Evolutionary conservation across 2,888 invertebrate species (phyloP).

Genomic region (Drosophila tanythrix): DNA sequence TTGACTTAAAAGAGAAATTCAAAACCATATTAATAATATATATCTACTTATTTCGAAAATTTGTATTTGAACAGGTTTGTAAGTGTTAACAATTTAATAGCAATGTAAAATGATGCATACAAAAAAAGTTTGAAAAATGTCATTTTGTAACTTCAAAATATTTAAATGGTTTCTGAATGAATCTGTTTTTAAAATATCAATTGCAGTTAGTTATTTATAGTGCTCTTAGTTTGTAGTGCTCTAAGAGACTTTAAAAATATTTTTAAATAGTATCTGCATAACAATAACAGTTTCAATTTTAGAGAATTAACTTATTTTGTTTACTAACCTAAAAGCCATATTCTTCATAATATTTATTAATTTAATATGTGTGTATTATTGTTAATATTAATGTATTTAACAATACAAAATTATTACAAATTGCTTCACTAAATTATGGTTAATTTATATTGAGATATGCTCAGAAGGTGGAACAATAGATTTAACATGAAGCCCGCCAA

Average conservation of each 20-base stretch:
- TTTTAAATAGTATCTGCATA: not conserved
- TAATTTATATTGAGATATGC: no score
- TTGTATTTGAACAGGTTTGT: not conserved
- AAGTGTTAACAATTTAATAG: not conserved
- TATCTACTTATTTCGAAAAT: not conserved
- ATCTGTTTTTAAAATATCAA: not conserved
- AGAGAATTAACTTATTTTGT: not conserved
- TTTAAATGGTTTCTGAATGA: not conserved
- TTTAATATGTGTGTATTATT: not conserved
- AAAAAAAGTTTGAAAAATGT: not conserved
- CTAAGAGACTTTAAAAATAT: not conserved
- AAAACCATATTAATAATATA: not conserved
- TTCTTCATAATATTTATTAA: no score
- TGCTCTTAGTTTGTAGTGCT: fast-evolving
- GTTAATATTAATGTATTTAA: not conserved
- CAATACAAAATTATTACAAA: not conserved
- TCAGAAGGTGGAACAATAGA: not conserved
- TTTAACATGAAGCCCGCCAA: not conserved
- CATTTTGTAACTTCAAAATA: no score
- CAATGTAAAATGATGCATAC: not conserved
- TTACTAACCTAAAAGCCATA: not conserved
- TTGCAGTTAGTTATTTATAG: no score
- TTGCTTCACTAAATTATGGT: not conserved
- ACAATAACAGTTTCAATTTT: not conserved
- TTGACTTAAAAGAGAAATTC: no score